Percentiles rank a stretch among this genome's conserved stretches.
These are phyloP conservation scores for Chinchilla lanigera DNA, from an alignment of 2,113 vertebrate species.

Conservation along the genomic window DNA sequence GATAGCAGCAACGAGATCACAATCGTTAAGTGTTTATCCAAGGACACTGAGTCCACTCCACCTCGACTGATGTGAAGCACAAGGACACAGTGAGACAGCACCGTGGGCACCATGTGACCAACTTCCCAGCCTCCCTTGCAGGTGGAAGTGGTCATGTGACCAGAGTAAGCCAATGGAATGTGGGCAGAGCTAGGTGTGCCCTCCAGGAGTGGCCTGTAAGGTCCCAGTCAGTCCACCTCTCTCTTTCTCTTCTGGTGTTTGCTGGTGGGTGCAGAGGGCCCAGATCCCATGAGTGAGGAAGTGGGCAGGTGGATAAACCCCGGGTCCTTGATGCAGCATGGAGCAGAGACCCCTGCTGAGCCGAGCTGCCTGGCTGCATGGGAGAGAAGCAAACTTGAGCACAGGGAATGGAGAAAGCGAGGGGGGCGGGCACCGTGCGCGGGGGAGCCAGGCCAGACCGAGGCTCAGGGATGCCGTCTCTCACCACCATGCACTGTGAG, in stretches of 20 bases:
- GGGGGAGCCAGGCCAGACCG: not conserved
- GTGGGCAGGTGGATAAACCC: not conserved
- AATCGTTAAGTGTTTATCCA: not conserved
- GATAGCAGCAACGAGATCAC: not conserved
- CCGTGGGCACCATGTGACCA: not conserved
- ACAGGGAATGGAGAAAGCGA: too few relatives aligned
- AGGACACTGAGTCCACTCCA: not conserved
- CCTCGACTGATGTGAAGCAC: not conserved
- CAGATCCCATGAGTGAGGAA: not conserved
- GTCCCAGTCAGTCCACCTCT: not conserved
- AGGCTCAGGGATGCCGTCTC: not conserved
- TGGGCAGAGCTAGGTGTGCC: not conserved
- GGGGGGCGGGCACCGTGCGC: too few relatives aligned
- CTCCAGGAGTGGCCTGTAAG: not conserved
- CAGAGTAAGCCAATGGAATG: not conserved
- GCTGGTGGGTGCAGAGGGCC: not conserved
- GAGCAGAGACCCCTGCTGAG: not conserved
- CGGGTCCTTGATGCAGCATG: not conserved
- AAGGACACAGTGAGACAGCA: not conserved
- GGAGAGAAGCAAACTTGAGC: not conserved
- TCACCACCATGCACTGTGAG: not conserved
- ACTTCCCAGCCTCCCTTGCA: not conserved
- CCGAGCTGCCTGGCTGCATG: not conserved
- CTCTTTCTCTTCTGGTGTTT: not conserved
- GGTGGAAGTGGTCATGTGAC: not conserved